Percentiles rank a stretch among this genome's conserved stretches.
phyloP scores from a whole-genome alignment of 2,113 vertebrate species.

The Anseranas semipalmata region DNA sequence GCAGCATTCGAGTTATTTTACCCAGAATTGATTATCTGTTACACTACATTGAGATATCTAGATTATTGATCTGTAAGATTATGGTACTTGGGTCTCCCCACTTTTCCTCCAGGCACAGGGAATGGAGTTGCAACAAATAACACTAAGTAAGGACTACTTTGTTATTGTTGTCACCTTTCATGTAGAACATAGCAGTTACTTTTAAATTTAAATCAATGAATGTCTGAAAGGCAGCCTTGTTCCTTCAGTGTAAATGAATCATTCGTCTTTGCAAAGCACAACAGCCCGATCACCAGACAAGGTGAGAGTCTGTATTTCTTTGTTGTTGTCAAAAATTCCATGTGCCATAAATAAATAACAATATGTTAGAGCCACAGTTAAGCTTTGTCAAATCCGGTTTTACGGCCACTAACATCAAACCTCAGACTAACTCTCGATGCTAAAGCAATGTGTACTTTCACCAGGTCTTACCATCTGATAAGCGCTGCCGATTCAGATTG shows the following conservation, averaged over 20 bases:
- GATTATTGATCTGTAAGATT: conserved; percentile 77
- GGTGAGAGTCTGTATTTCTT: conserved; percentile 48
- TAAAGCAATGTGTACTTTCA: neutral
- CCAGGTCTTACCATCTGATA: neutral
- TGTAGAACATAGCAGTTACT: conserved; percentile 78
- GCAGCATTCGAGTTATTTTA: conserved; percentile 69
- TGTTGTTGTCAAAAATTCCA: neutral
- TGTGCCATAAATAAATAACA: conserved; percentile 2
- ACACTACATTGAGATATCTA: conserved; percentile 73
- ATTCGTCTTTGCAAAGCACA: conserved; percentile 72
- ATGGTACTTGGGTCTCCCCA: conserved; percentile 50
- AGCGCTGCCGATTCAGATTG: neutral
- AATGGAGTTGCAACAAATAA: conserved; percentile 66
- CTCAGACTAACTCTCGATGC: fast-evolving
- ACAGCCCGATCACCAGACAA: conserved; percentile 54
- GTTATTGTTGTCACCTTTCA: conserved; percentile 79
- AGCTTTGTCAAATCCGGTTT: neutral
- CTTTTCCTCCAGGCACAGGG: conserved; percentile 24
- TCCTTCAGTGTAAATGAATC: conserved; percentile 75
- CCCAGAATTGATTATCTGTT: conserved; percentile 75
- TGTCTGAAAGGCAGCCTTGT: conserved; percentile 70
- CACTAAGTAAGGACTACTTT: conserved; percentile 74
- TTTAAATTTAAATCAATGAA: conserved; percentile 84
- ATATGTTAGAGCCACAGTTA: neutral
- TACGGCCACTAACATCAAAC: neutral